These are phyloP conservation scores for Zootermopsis nevadensis DNA, from an alignment of 2,888 invertebrate species.

Conservation along the genomic window DNA sequence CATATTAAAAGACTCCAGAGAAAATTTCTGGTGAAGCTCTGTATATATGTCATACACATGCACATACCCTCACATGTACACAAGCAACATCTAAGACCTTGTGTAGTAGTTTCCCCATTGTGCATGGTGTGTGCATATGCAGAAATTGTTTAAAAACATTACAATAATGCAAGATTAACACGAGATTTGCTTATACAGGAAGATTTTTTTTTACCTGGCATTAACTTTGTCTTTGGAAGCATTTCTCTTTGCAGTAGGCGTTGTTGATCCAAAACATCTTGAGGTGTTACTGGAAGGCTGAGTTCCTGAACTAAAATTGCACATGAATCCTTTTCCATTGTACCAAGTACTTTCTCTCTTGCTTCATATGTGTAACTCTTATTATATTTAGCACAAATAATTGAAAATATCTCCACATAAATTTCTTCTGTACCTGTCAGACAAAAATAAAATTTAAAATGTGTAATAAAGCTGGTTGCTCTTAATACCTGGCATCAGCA, in stretches of 20 bases:
- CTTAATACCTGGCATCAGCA: constrained; percentile 41
- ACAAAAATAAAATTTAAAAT: constrained; percentile 51
- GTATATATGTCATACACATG: too few relatives aligned
- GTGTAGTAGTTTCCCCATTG: too few relatives aligned
- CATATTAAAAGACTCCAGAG: too few relatives aligned
- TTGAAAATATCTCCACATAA: constrained; percentile 79
- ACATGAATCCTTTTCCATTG: constrained; percentile 76
- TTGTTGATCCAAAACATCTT: constrained; percentile 74
- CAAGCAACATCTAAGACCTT: too few relatives aligned
- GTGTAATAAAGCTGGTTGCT: neutral
- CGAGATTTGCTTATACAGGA: too few relatives aligned
- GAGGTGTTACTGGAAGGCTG: constrained; percentile 74
- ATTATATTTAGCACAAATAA: constrained; percentile 77
- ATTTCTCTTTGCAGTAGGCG: constrained; percentile 69
- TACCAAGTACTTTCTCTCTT: constrained; percentile 81
- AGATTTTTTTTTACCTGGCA: constrained; percentile 71
- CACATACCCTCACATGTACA: too few relatives aligned
- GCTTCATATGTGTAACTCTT: constrained; percentile 83
- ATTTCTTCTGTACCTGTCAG: constrained; percentile 83
- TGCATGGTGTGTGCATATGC: too few relatives aligned
- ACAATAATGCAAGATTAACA: too few relatives aligned
- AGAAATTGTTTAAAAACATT: too few relatives aligned
- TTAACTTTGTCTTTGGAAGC: constrained; percentile 71
- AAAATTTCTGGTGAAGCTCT: too few relatives aligned
- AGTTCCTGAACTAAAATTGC: constrained; percentile 76